Percentiles rank a stretch among this genome's conserved stretches.
These are phyloP conservation scores for Meloidogyne exigua DNA, from an alignment of 1,140 invertebrate species.

Conservation along the genomic window DNA sequence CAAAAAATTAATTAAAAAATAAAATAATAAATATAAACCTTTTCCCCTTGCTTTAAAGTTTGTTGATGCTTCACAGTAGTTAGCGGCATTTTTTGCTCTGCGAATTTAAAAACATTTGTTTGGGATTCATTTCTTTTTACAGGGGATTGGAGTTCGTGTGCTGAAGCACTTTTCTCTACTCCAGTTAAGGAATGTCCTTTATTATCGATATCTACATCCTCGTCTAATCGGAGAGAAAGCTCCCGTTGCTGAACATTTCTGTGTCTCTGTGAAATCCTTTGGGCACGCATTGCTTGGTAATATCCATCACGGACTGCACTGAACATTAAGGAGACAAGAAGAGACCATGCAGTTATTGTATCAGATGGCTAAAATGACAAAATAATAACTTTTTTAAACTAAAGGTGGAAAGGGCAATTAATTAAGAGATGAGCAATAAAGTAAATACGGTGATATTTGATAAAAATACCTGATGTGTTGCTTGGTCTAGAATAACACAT, in stretches of 20 bases:
- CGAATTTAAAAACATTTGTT: not conserved
- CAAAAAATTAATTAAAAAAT: not conserved
- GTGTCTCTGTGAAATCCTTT: constrained; percentile 50
- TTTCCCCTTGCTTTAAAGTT: not conserved
- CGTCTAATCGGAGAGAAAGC: not conserved
- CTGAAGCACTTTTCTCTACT: constrained; percentile 26
- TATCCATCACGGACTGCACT: constrained; percentile 57
- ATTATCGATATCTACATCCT: not conserved
- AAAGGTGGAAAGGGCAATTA: not conserved
- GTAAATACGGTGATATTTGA: not conserved
- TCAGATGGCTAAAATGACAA: constrained; percentile 49
- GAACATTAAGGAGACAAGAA: constrained; percentile 58
- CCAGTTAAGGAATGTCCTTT: not conserved
- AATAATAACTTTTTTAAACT: too few relatives aligned
- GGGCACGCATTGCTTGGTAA: constrained; percentile 49
- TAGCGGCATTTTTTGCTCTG: not conserved
- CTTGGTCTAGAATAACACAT: constrained; percentile 55
- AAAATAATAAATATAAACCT: not conserved
- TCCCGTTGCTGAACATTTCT: constrained; percentile 44
- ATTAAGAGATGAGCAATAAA: not conserved
- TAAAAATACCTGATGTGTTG: constrained; percentile 50
- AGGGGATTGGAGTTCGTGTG: constrained; percentile 22
- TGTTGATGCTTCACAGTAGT: not conserved
- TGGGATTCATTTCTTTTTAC: not conserved
- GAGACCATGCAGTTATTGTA: constrained; percentile 58